These are phyloP conservation scores for Girardinus metallicus DNA, from an alignment of 2,797 vertebrate species.

Conservation along the genomic window DNA sequence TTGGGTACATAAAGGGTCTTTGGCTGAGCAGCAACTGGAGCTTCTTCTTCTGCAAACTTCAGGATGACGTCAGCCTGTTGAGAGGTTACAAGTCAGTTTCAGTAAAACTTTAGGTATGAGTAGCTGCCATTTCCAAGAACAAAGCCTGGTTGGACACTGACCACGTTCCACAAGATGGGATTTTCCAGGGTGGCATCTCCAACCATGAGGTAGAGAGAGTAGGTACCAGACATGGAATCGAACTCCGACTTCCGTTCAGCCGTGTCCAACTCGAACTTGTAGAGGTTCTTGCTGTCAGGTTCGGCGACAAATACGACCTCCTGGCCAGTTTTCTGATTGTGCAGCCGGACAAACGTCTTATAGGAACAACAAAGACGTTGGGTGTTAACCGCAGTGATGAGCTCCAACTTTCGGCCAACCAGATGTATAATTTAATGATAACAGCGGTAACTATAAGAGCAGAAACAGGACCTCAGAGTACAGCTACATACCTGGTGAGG, in stretches of 20 bases:
- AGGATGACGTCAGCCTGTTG: constrained; percentile 92
- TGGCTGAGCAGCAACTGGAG: constrained; percentile 86
- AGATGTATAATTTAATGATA: background rate
- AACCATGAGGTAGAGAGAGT: constrained; percentile 94
- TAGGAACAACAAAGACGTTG: background rate
- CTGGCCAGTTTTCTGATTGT: constrained; percentile 97
- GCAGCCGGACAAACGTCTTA: constrained; percentile 95
- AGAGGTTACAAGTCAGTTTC: constrained; percentile 10
- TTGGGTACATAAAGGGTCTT: constrained; percentile 95
- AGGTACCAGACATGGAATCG: constrained; percentile 94
- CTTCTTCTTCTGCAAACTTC: constrained; percentile 95
- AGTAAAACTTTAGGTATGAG: background rate
- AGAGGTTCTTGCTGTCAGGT: constrained; percentile 93
- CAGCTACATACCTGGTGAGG: constrained; percentile 90
- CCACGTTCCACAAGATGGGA: constrained; percentile 97
- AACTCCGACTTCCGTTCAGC: constrained; percentile 94
- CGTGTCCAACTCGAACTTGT: constrained; percentile 97
- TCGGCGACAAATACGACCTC: constrained; percentile 99
- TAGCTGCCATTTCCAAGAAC: background rate
- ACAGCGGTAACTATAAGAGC: background rate
- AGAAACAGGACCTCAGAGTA: background rate
- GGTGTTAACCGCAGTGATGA: background rate
- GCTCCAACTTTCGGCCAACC: background rate
- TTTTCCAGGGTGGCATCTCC: constrained; percentile 98
- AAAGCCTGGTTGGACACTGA: constrained; percentile 69